Evolutionary conservation across 2,797 vertebrate genomes (phyloP).

Genomic region (Sarcoramphus papa): DNA sequence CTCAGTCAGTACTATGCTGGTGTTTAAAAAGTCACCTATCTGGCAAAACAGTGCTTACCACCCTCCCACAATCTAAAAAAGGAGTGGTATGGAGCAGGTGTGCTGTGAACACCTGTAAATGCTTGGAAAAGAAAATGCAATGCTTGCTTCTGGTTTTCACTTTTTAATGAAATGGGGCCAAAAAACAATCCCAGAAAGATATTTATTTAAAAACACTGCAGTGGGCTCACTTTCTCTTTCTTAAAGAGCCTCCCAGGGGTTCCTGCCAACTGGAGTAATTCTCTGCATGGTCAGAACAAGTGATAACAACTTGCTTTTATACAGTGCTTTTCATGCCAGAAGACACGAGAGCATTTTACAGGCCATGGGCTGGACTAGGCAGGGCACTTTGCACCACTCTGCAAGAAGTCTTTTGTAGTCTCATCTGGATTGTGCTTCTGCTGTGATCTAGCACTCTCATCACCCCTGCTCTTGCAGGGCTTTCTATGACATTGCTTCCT

Average conservation of each 20-base stretch:
- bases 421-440: neutral
- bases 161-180: neutral
- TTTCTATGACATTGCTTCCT: neutral
- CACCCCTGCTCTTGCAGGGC: neutral
- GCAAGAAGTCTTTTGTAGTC: neutral
- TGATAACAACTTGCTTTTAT: neutral
- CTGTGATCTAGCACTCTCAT: neutral
- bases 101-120: neutral
- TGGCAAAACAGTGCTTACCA: neutral
- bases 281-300: neutral
- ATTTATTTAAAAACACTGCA: conserved; percentile 6
- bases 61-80: neutral
- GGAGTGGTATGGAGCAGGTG: neutral
- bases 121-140: neutral
- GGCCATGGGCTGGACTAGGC: neutral
- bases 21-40: neutral
- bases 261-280: neutral
- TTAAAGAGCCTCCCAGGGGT: neutral
- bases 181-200: neutral
- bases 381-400: neutral
- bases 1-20: neutral
- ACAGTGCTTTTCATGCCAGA: neutral
- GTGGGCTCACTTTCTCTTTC: neutral
- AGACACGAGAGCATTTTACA: neutral
- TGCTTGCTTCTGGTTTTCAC: neutral